Evolutionary conservation across 1,140 invertebrate species (phyloP).

Genomic region (Neodiprion virginianus): DNA sequence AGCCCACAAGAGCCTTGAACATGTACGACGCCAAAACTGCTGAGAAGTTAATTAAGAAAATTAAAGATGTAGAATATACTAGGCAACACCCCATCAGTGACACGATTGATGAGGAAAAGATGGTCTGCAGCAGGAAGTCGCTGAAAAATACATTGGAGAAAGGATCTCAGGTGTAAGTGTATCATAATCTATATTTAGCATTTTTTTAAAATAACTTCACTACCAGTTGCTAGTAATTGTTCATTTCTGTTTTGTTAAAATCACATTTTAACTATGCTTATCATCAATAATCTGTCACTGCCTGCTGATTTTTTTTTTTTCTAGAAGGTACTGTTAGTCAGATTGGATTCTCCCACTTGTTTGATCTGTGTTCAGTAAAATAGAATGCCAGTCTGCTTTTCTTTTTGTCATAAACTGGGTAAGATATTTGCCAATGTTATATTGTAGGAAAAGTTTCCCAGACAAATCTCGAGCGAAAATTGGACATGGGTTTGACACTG

Average conservation of each 20-base stretch:
- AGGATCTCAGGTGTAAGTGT: background rate
- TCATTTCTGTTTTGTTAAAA: no score
- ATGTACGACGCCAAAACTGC: conserved; percentile 38
- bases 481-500: conserved; percentile 40
- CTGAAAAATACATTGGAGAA: background rate
- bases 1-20: conserved; percentile 28
- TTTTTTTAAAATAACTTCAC: background rate
- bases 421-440: background rate
- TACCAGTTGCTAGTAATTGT: background rate
- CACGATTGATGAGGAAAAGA: background rate
- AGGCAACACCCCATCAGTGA: background rate
- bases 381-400: no score
- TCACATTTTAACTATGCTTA: no score
- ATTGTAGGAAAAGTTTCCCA: conserved; percentile 8
- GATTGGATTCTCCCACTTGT: no score
- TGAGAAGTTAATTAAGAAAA: conserved; percentile 30
- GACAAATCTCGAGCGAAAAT: conserved; percentile 27
- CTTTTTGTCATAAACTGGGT: no score
- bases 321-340: no score
- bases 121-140: no score
- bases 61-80: background rate
- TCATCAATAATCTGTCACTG: no score
- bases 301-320: no score
- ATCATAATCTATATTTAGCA: background rate
- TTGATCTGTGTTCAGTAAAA: no score